A percentile compares a stretch with the other conserved stretches of the same genome.
These are phyloP conservation scores for Dasyurus viverrinus DNA, from an alignment of 2,113 vertebrate genomes.

Conservation along the genomic window DNA sequence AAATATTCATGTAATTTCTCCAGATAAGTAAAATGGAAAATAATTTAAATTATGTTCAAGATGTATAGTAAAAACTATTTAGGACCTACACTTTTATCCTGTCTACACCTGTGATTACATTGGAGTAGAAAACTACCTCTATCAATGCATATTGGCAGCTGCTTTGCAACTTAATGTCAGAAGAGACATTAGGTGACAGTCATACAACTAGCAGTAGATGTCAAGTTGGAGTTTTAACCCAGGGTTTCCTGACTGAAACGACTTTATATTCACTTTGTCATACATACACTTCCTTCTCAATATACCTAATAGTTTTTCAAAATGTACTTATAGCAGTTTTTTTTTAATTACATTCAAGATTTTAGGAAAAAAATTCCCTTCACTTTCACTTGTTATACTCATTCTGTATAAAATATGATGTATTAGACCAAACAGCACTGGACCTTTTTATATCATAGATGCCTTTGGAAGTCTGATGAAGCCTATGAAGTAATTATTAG, in stretches of 20 bases:
- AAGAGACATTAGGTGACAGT: neutral
- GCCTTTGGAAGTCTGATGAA: neutral
- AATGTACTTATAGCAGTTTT: neutral
- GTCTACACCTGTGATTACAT: neutral
- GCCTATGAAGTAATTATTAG: neutral
- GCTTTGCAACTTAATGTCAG: neutral
- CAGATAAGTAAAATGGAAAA: neutral
- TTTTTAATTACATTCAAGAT: neutral
- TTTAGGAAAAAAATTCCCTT: neutral
- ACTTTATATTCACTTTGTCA: neutral
- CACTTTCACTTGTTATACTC: neutral
- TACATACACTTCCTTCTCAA: neutral
- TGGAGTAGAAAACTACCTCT: neutral
- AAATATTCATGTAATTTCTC: neutral
- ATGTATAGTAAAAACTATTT: neutral
- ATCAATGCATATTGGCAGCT: neutral
- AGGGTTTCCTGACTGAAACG: neutral
- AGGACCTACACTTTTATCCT: neutral
- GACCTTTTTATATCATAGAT: neutral
- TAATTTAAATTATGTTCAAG: neutral
- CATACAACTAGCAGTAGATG: neutral
- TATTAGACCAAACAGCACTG: neutral
- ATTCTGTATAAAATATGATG: neutral
- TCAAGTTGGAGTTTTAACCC: neutral
- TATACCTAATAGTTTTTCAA: neutral